Conservation (phyloP, 2,797 vertebrate species). For the Apodemus agrarius region DNA sequence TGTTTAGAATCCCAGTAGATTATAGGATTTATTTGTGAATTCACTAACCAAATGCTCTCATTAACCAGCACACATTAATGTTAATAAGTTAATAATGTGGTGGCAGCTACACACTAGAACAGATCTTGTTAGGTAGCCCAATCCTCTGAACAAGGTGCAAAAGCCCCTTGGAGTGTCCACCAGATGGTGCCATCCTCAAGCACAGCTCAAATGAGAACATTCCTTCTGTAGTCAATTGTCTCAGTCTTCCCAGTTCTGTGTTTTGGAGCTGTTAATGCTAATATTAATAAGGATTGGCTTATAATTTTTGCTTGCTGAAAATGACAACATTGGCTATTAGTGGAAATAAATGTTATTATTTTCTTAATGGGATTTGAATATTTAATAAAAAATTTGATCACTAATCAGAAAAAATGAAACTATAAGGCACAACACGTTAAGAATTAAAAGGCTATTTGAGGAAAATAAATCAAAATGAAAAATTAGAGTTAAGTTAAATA, state of each 20-base stretch:
- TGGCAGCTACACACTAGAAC: neutral
- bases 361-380: neutral
- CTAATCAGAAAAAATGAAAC: conserved; percentile 5
- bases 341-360: conserved; percentile 26
- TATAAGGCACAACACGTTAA: neutral
- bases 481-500: neutral
- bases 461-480: conserved; percentile 22
- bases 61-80: neutral
- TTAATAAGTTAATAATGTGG: neutral
- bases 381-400: conserved; percentile 16
- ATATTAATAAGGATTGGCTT: neutral
- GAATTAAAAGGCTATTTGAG: neutral
- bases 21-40: conserved; percentile 26
- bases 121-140: neutral
- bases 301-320: neutral
- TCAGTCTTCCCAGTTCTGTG: neutral
- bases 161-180: conserved; percentile 33
- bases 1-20: neutral
- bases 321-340: neutral
- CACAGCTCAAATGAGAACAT: neutral
- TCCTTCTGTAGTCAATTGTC: conserved; percentile 3
- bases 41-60: neutral
- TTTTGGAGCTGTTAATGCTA: neutral
- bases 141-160: neutral
- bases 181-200: conserved; percentile 64